A percentile compares a stretch with the other conserved stretches of the same genome.
Conservation (phyloP, 2,113 vertebrate species). For the Macquaria australasica region DNA sequence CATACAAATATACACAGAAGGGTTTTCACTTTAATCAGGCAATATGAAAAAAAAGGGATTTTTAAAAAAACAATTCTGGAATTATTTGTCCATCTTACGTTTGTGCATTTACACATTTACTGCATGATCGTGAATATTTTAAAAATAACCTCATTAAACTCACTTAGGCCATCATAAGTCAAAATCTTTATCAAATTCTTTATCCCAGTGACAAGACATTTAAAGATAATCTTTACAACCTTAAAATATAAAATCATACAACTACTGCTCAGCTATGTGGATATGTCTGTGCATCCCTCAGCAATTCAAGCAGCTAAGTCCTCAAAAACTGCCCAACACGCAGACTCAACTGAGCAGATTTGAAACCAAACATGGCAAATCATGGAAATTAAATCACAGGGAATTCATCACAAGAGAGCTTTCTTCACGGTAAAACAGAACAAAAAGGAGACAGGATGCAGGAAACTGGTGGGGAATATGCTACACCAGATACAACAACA, state of each 20-base stretch:
- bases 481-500: not conserved
- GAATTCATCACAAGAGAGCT: not conserved
- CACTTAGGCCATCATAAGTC: not conserved
- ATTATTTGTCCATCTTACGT: not conserved
- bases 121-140: not conserved
- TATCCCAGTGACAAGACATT: not conserved
- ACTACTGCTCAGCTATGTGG: not conserved
- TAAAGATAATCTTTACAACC: not conserved
- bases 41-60: not conserved
- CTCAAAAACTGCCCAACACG: not conserved
- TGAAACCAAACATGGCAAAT: not conserved
- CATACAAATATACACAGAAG: not conserved
- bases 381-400: not conserved
- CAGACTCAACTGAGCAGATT: not conserved
- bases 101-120: not conserved
- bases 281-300: not conserved
- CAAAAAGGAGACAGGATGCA: not conserved
- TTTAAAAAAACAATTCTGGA: not conserved
- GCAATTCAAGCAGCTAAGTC: not conserved
- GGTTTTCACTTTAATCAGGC: not conserved
- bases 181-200: not conserved
- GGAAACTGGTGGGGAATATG: not conserved
- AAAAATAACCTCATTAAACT: not conserved
- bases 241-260: not conserved
- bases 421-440: not conserved